Percentiles rank a stretch among this genome's conserved stretches.
Evolutionary conservation across 2,888 invertebrate genomes (phyloP).

Genomic region (Hirtodrosophila alboralis): DNA sequence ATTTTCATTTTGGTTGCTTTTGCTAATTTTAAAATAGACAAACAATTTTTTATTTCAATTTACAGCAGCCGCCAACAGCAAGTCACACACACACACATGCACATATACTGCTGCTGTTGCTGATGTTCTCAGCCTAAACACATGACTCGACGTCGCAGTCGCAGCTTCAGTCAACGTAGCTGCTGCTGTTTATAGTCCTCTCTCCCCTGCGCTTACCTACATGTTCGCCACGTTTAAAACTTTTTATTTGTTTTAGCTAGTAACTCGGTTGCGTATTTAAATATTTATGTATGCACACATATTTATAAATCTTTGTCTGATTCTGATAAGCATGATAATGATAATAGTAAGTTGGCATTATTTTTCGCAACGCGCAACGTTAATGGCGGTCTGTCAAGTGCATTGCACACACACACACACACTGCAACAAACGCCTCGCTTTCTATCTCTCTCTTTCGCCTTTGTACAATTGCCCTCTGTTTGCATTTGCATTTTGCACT

Average conservation of each 20-base stretch:
- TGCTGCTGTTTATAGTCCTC: slow-evolving; percentile 8
- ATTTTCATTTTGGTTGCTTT: slow-evolving; percentile 71
- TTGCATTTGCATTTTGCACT: slow-evolving; percentile 38
- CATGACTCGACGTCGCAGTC: slow-evolving; percentile 48
- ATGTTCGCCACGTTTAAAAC: slow-evolving; percentile 10
- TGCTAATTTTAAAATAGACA: slow-evolving; percentile 78
- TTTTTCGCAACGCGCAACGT: slow-evolving; percentile 32
- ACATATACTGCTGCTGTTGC: slow-evolving; percentile 21
- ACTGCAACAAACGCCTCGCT: too few species aligned
- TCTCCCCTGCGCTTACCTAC: not conserved
- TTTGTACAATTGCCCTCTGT: too few species aligned
- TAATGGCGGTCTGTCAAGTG: slow-evolving; percentile 43
- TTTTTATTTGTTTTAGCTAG: slow-evolving; percentile 62
- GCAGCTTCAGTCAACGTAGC: slow-evolving; percentile 9
- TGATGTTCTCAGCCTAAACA: slow-evolving; percentile 46
- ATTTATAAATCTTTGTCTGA: slow-evolving; percentile 67
- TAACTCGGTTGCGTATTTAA: slow-evolving; percentile 75
- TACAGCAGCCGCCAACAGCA: slow-evolving; percentile 58
- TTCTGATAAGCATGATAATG: slow-evolving; percentile 74
- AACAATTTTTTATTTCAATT: slow-evolving; percentile 76
- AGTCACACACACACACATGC: slow-evolving; percentile 16
- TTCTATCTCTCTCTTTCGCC: not conserved
- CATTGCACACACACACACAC: slow-evolving; percentile 19
- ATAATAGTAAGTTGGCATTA: slow-evolving; percentile 63
- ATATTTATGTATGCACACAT: slow-evolving; percentile 62